Evolutionary conservation across 1,140 invertebrate species (phyloP).

Genomic region (Cylas formicarius): DNA sequence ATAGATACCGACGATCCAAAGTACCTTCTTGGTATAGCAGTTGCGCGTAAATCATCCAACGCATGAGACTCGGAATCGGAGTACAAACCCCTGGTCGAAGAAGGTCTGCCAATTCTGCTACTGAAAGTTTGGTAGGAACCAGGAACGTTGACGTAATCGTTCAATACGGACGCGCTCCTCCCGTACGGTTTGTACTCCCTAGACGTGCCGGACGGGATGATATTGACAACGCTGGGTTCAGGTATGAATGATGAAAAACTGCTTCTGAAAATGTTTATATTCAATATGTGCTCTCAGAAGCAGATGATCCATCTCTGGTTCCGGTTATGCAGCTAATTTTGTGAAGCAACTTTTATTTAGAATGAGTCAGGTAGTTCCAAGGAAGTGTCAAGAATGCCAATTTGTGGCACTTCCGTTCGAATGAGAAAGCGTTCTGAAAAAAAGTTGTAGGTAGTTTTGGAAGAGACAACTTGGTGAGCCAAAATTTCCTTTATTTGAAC

Average conservation of each 20-base stretch:
- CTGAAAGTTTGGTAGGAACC: conserved; percentile 33
- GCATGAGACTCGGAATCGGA: conserved; percentile 32
- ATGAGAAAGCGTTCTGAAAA: too few species aligned
- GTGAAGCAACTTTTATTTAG: too few species aligned
- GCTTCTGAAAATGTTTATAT: conserved; percentile 16
- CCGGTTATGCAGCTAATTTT: too few species aligned
- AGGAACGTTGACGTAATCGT: conserved; percentile 33
- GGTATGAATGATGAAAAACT: conserved; percentile 22
- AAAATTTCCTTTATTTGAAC: too few species aligned
- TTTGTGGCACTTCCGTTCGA: too few species aligned
- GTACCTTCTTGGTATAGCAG: conserved; percentile 30
- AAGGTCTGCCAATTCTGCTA: conserved; percentile 30
- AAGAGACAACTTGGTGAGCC: too few species aligned
- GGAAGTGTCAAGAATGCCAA: too few species aligned
- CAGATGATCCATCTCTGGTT: too few species aligned
- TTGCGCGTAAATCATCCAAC: conserved; percentile 28
- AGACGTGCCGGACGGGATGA: conserved; percentile 1
- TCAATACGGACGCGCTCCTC: conserved; percentile 34
- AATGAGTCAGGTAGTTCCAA: too few species aligned
- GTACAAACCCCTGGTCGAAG: conserved; percentile 21
- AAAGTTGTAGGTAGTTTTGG: too few species aligned
- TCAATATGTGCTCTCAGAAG: too few species aligned
- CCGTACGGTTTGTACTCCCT: conserved; percentile 31
- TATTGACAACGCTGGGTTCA: conserved; percentile 5
- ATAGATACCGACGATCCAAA: not conserved